Percentiles rank a stretch among this genome's conserved stretches.
phyloP scores from a whole-genome alignment of 2,113 vertebrate species.

The Hassar affinis region DNA sequence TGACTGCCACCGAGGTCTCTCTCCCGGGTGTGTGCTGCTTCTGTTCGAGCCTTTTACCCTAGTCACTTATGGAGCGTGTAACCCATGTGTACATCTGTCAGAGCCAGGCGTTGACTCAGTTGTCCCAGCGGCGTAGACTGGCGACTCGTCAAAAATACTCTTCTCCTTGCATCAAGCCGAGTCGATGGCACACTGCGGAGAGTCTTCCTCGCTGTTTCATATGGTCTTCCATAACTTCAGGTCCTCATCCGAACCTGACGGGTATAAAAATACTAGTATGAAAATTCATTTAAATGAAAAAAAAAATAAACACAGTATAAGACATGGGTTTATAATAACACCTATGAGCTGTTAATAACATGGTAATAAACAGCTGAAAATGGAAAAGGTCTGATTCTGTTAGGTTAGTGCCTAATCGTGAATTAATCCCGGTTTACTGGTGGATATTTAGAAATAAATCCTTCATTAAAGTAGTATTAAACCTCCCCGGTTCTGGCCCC shows the following conservation, averaged over 20 bases:
- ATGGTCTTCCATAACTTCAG: conserved; percentile 18
- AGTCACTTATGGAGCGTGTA: conserved; percentile 16
- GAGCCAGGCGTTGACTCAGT: conserved; percentile 22
- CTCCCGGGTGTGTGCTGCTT: conserved; percentile 25
- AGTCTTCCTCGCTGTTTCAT: conserved; percentile 10
- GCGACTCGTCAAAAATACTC: background rate
- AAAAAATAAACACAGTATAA: background rate
- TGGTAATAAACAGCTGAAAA: conserved; percentile 15
- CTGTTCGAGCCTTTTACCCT: conserved; percentile 1
- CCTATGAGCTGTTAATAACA: conserved; percentile 15
- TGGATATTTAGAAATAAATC: background rate
- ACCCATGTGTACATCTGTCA: conserved; percentile 41
- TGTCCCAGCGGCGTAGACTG: conserved; percentile 32
- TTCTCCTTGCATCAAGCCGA: conserved; percentile 25
- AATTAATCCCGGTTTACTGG: background rate
- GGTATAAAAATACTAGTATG: background rate
- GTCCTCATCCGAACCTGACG: conserved; percentile 13
- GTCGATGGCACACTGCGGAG: background rate
- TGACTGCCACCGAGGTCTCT: conserved; percentile 43
- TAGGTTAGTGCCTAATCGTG: background rate
- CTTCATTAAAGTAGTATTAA: background rate
- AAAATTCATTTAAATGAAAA: background rate
- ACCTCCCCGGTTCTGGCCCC: no score
- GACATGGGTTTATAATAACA: background rate
- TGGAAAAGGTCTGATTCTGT: background rate